phyloP scores from a whole-genome alignment of 92 coral and sea anemone genomes.

The Nematostella vectensis region DNA sequence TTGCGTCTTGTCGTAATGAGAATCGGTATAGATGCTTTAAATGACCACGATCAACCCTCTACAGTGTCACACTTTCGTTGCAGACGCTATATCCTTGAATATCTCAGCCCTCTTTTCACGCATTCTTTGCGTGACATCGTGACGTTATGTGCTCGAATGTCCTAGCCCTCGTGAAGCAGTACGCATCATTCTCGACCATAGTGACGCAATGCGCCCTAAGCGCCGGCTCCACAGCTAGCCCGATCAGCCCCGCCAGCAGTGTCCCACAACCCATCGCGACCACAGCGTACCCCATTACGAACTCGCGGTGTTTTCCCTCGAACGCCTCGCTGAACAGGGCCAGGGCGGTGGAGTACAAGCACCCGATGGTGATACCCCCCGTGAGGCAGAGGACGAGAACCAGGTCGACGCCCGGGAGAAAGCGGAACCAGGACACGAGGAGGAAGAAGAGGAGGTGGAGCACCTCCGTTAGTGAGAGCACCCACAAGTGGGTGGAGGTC shows the following conservation, averaged over 20 bases:
- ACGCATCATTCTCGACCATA: conserved; percentile 43
- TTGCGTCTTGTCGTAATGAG: no score
- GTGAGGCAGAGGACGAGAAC: conserved; percentile 62
- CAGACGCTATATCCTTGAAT: no score
- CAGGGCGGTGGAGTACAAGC: conserved; percentile 50
- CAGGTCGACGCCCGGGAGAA: conserved; percentile 55
- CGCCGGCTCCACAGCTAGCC: conserved; percentile 67
- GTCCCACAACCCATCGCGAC: conserved; percentile 79
- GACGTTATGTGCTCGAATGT: conserved; percentile 49
- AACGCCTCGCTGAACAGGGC: conserved; percentile 56
- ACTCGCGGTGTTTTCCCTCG: conserved; percentile 63
- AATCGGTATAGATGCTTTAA: no score
- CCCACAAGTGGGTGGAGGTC: conserved; percentile 59
- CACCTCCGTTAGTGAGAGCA: conserved; percentile 56
- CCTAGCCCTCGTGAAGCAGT: conserved; percentile 78
- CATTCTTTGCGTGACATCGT: conserved; percentile 28
- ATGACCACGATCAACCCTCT: no score
- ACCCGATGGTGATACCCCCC: conserved; percentile 61
- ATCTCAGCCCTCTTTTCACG: no score
- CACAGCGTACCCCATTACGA: conserved; percentile 78
- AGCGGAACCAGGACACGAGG: conserved; percentile 70
- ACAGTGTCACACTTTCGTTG: no score
- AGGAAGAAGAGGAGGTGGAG: conserved; percentile 56
- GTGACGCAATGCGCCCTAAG: conserved; percentile 55
- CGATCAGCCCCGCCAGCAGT: conserved; percentile 56